phyloP scores from a whole-genome alignment of 2,113 vertebrate genomes.

The Thamnaconus septentrionalis region DNA sequence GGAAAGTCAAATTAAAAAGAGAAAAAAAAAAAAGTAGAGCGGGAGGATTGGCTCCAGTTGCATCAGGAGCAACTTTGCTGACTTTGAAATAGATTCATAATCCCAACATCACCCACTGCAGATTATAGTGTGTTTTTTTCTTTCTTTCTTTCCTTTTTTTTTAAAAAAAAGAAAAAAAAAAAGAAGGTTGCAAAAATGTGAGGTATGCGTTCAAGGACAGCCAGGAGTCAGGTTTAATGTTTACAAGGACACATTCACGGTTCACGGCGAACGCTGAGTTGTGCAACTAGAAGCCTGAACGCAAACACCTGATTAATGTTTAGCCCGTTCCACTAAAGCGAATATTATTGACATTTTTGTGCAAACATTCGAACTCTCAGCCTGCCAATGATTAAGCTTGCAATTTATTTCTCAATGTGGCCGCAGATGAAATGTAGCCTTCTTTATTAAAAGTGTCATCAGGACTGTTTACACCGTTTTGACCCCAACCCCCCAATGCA shows the following conservation, averaged over 20 bases:
- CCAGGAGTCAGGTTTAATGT: conserved; percentile 58
- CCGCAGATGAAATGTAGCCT: no score
- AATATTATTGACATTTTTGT: conserved; percentile 22
- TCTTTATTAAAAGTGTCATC: no score
- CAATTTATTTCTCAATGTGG: no score
- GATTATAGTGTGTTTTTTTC: no score
- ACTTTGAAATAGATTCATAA: conserved; percentile 4
- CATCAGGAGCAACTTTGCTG: not conserved
- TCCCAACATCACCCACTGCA: not conserved
- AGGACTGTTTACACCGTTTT: no score
- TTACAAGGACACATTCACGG: conserved; percentile 58
- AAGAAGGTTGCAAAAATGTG: conserved; percentile 17
- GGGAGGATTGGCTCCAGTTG: not conserved
- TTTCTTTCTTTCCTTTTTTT: not conserved
- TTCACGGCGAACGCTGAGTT: conserved; percentile 41
- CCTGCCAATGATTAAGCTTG: no score
- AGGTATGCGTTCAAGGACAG: conserved; percentile 43
- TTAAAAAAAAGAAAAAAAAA: not conserved
- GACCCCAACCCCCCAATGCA: not conserved
- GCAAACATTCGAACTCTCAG: conserved; percentile 52
- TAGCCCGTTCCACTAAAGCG: conserved; percentile 34
- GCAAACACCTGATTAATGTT: conserved; percentile 60
- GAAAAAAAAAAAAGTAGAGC: not conserved
- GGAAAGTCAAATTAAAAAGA: no score
- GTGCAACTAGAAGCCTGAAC: conserved; percentile 41